phyloP scores from a whole-genome alignment of 2,797 vertebrate genomes.

The Rhinogobio ventralis region DNA sequence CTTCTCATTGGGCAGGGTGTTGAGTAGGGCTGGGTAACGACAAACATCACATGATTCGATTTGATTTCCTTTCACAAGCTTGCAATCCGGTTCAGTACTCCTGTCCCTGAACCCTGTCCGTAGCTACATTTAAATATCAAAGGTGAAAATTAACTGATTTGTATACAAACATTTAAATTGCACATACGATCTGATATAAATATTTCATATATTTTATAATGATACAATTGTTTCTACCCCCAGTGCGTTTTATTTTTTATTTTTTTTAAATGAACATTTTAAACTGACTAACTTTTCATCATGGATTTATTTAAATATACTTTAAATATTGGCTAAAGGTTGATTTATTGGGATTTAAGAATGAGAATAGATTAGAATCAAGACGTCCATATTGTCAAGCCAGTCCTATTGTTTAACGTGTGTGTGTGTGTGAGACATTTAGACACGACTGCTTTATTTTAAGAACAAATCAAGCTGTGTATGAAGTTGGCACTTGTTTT shows the following conservation, averaged over 20 bases:
- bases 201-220: background rate
- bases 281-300: too few relatives aligned
- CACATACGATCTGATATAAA: background rate
- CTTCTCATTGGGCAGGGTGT: background rate
- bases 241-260: too few relatives aligned
- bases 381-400: background rate
- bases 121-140: background rate
- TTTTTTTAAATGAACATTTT: too few relatives aligned
- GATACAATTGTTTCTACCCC: background rate
- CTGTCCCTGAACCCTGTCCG: background rate
- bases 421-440: background rate
- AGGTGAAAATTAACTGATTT: background rate
- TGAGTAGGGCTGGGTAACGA: background rate
- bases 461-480: background rate
- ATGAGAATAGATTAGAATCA: background rate
- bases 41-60: background rate
- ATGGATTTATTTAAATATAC: too few relatives aligned
- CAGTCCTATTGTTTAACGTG: background rate
- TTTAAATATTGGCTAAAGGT: background rate
- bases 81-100: background rate
- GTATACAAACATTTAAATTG: background rate
- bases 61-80: background rate
- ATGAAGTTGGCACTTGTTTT: background rate
- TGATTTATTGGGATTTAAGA: too few relatives aligned
- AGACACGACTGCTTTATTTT: background rate